Evolutionary conservation across 2,113 vertebrate genomes (phyloP).

Genomic region (Coturnix japonica): DNA sequence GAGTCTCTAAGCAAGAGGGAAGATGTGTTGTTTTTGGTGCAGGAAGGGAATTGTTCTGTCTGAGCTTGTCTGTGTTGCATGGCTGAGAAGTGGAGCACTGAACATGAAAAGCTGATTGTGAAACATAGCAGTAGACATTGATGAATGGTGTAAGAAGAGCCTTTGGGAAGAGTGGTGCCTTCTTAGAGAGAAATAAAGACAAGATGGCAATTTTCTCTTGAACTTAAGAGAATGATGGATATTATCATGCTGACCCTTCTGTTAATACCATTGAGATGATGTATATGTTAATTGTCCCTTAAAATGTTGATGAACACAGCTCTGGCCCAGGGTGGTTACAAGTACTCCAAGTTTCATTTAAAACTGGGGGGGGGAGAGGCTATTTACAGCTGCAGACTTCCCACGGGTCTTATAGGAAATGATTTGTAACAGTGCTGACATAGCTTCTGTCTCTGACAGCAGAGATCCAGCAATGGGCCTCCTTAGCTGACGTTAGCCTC

Average conservation of each 20-base stretch:
- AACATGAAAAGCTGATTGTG: not conserved
- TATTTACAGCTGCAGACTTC: not conserved
- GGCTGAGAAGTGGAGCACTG: not conserved
- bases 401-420: not conserved
- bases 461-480: not conserved
- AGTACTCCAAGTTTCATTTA: not conserved
- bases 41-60: not conserved
- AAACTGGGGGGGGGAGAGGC: not conserved
- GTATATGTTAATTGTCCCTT: not conserved
- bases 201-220: not conserved
- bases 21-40: not conserved
- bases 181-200: not conserved
- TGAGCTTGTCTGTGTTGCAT: not conserved
- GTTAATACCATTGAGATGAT: not conserved
- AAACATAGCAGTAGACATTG: accelerated
- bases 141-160: not conserved
- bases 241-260: not conserved
- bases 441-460: not conserved
- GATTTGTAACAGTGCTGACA: not conserved
- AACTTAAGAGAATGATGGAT: not conserved
- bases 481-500: not conserved
- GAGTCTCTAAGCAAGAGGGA: not conserved
- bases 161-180: not conserved
- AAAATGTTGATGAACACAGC: not conserved
- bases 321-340: not conserved